These are phyloP conservation scores for Saguinus midas DNA, from an alignment of 2,113 vertebrate species.

Conservation along the genomic window DNA sequence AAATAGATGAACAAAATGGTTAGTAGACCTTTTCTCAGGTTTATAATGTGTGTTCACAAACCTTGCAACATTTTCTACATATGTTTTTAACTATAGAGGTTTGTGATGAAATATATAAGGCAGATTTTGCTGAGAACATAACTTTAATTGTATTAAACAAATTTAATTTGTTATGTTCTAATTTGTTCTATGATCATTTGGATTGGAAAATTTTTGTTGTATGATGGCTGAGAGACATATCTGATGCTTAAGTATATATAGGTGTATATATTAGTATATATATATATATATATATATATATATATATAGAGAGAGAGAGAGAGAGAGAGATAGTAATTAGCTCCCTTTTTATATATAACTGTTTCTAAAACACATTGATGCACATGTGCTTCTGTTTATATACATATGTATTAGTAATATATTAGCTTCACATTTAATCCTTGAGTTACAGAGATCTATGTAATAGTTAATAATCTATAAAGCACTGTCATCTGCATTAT, in stretches of 20 bases:
- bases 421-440: background rate
- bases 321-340: background rate
- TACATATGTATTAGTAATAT: background rate
- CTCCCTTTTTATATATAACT: background rate
- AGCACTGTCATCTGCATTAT: background rate
- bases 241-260: background rate
- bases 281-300: background rate
- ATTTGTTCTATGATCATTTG: background rate
- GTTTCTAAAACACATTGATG: background rate
- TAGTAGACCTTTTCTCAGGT: constrained; percentile 49
- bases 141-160: constrained; percentile 28
- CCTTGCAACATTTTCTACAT: background rate
- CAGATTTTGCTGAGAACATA: background rate
- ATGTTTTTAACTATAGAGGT: background rate
- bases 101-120: background rate
- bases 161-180: background rate
- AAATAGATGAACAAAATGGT: constrained; percentile 77
- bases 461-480: background rate
- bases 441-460: background rate
- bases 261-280: background rate
- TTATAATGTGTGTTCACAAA: background rate
- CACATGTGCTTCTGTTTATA: background rate
- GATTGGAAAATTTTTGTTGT: background rate
- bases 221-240: background rate
- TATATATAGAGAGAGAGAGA: too few species aligned